Evolutionary conservation across 1,140 invertebrate species (phyloP).

Genomic region (Heterodera schachtii): DNA sequence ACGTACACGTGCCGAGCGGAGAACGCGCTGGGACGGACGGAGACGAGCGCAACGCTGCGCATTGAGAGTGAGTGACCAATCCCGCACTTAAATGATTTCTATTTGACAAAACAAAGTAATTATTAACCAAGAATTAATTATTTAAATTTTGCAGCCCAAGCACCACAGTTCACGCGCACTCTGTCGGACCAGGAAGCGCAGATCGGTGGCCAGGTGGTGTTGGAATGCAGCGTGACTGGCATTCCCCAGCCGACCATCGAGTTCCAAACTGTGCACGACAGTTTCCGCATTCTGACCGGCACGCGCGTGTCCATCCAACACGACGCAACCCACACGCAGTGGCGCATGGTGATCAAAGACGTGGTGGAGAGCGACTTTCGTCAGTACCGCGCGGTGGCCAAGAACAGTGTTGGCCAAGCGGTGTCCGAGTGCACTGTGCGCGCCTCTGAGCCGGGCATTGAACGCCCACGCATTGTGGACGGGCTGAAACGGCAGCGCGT

Average conservation of each 20-base stretch:
- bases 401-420: slow-evolving; percentile 53
- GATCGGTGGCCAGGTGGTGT: slow-evolving; percentile 63
- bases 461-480: slow-evolving; percentile 66
- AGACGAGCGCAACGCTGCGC: slow-evolving; percentile 55
- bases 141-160: slow-evolving; percentile 57
- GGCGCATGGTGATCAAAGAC: slow-evolving; percentile 66
- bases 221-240: slow-evolving; percentile 67
- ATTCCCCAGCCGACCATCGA: slow-evolving; percentile 67
- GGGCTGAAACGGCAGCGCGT: slow-evolving; percentile 62
- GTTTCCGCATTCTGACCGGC: slow-evolving; percentile 58
- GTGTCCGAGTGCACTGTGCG: slow-evolving; percentile 14
- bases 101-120: not conserved
- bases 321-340: slow-evolving; percentile 60
- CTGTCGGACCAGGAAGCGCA: slow-evolving; percentile 63
- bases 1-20: slow-evolving; percentile 57
- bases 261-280: slow-evolving; percentile 59
- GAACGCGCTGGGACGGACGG: slow-evolving; percentile 51
- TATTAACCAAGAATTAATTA: slow-evolving; percentile 21
- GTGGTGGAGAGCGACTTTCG: slow-evolving; percentile 54
- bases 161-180: slow-evolving; percentile 66
- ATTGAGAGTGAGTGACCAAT: slow-evolving; percentile 46
- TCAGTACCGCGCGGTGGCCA: slow-evolving; percentile 58
- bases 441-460: slow-evolving; percentile 67
- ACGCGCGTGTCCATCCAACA: slow-evolving; percentile 56
- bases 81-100: slow-evolving; percentile 2